phyloP scores from a whole-genome alignment of 2,113 vertebrate genomes.

The Labeo catla region DNA sequence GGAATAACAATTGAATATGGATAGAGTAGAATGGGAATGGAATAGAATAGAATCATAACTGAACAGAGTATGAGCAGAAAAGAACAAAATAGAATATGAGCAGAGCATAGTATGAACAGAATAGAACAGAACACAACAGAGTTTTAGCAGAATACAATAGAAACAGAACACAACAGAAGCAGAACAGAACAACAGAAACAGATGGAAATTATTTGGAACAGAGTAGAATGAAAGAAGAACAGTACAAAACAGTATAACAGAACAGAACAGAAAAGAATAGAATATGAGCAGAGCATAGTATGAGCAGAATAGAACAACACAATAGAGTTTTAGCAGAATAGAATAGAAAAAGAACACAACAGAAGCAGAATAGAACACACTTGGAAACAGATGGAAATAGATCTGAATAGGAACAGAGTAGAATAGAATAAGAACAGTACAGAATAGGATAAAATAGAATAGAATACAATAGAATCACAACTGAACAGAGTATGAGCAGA shows the following conservation, averaged over 20 bases:
- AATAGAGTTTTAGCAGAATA: no score
- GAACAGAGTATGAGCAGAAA: neutral
- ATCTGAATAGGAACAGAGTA: neutral
- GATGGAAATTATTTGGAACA: no score
- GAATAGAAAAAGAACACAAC: neutral
- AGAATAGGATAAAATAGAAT: neutral
- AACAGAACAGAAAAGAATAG: neutral
- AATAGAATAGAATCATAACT: neutral
- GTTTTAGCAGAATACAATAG: neutral
- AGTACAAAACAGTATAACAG: neutral
- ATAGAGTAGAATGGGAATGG: no score
- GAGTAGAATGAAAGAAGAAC: neutral
- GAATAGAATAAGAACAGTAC: neutral
- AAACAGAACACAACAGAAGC: no score
- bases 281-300: neutral
- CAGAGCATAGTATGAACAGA: neutral
- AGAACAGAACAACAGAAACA: no score
- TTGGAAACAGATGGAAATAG: neutral
- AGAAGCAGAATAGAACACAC: neutral
- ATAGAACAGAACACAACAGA: neutral
- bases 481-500: neutral
- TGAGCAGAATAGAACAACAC: no score
- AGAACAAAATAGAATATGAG: no score
- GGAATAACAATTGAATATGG: no score
- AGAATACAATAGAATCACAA: neutral